Evolutionary conservation across 2,888 invertebrate species (phyloP).

Genomic region (Lacanobia wlatinum): DNA sequence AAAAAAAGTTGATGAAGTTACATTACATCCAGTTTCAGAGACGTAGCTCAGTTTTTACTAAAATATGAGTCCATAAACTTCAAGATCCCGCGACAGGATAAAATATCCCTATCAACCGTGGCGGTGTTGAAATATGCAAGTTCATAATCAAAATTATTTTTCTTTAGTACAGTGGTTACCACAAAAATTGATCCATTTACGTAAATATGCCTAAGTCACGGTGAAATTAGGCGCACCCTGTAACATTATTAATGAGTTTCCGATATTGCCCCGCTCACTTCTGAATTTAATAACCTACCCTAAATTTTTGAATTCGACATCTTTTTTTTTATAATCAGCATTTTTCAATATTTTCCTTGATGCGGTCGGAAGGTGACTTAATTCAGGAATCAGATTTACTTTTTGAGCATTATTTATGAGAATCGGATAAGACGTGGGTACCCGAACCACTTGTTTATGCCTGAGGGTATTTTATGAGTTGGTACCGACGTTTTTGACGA

Average conservation of each 20-base stretch:
- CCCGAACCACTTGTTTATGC: not conserved
- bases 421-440: conserved; percentile 40
- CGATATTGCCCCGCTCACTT: conserved; percentile 82
- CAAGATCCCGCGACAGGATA: not conserved
- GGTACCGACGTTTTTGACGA: not conserved
- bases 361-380: conserved; percentile 52
- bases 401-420: conserved; percentile 52
- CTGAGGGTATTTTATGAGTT: not conserved
- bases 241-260: conserved; percentile 89
- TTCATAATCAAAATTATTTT: conserved; percentile 61
- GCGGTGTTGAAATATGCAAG: conserved; percentile 27
- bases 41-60: not conserved
- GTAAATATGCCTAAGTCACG: conserved; percentile 83
- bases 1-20: not conserved
- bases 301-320: conserved; percentile 76
- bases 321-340: conserved; percentile 71
- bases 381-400: conserved; percentile 55
- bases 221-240: conserved; percentile 85
- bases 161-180: conserved; percentile 67
- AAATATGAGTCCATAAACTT: not conserved
- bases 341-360: conserved; percentile 63
- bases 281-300: conserved; percentile 81
- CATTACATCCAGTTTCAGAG: not conserved
- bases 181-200: conserved; percentile 78
- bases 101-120: not conserved